A percentile compares a stretch with the other conserved stretches of the same genome.
These are phyloP conservation scores for Dendrocincla fuliginosa DNA, from an alignment of 2,797 vertebrate species.

Conservation along the genomic window DNA sequence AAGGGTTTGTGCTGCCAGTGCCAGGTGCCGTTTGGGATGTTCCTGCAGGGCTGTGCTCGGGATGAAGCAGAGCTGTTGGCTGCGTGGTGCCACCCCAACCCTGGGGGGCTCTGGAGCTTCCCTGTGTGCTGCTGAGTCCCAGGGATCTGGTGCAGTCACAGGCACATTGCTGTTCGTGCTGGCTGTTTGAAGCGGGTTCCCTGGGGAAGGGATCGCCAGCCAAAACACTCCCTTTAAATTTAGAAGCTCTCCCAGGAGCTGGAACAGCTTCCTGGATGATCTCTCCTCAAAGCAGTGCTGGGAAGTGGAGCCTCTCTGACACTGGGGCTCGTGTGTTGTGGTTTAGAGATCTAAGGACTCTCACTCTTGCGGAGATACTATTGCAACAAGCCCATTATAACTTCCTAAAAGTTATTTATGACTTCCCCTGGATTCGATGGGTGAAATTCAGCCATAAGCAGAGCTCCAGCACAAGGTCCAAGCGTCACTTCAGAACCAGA, in stretches of 20 bases:
- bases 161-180: neutral
- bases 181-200: neutral
- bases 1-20: neutral
- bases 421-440: neutral
- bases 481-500: neutral
- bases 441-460: constrained; percentile 16
- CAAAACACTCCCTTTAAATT: neutral
- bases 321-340: neutral
- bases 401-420: neutral
- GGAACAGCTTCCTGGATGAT: neutral
- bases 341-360: neutral
- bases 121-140: neutral
- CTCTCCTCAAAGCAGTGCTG: neutral
- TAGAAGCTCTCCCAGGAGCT: neutral
- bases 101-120: accelerated
- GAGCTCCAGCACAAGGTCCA: constrained; percentile 47
- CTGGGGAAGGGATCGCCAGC: neutral
- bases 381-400: neutral
- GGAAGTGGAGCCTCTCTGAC: neutral
- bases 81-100: neutral
- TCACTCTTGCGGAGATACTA: neutral
- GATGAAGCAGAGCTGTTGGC: neutral
- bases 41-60: neutral
- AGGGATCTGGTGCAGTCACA: neutral
- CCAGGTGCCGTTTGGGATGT: neutral